Percentiles rank a stretch among this genome's conserved stretches.
These are phyloP conservation scores for Microtus richardsoni DNA, from an alignment of 2,113 vertebrate species.

Conservation along the genomic window DNA sequence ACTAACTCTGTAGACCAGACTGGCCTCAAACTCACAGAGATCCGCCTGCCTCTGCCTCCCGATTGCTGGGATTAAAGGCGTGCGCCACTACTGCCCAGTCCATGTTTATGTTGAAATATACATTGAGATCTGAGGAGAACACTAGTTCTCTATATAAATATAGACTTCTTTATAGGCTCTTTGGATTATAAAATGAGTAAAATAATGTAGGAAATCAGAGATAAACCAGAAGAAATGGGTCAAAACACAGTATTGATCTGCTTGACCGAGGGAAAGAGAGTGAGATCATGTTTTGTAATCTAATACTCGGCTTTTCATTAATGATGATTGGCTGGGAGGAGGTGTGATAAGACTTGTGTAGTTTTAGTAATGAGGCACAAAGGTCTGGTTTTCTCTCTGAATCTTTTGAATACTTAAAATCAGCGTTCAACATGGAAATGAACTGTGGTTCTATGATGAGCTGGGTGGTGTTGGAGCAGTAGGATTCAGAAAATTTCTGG, in stretches of 20 bases:
- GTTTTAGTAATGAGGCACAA: background rate
- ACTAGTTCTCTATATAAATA: background rate
- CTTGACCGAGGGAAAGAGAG: no score
- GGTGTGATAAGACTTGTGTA: rapidly evolving
- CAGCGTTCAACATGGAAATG: no score
- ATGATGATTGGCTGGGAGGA: background rate
- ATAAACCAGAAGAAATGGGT: background rate
- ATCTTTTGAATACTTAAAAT: no score
- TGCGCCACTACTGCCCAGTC: no score
- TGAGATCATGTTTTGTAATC: background rate
- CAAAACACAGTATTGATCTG: background rate
- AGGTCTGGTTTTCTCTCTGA: background rate
- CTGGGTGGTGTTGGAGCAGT: no score
- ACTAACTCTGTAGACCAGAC: no score
- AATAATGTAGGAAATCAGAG: background rate
- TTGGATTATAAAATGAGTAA: background rate
- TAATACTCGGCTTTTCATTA: background rate
- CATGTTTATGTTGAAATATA: no score
- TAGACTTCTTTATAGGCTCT: background rate
- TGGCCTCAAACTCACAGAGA: no score
- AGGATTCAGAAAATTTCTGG: background rate
- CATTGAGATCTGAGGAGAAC: no score
- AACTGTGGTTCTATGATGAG: no score
- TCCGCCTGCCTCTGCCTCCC: no score
- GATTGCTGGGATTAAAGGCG: no score